Evolutionary conservation across 2,888 invertebrate species (phyloP).

Genomic region (Stomorhina lunata): DNA sequence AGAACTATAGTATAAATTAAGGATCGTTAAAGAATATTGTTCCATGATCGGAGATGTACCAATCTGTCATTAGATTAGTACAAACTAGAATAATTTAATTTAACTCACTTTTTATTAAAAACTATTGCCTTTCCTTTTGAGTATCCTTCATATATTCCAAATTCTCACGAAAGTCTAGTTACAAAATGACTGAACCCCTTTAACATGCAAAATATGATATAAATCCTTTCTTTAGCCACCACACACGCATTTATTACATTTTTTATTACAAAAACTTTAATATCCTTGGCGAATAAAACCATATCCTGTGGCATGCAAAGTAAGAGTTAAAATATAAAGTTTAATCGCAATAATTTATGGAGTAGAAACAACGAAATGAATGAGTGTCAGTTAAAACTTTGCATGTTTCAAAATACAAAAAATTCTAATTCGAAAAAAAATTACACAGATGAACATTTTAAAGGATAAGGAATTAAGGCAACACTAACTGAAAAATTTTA

Average conservation of each 20-base stretch:
- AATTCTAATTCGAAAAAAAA: constrained; percentile 39
- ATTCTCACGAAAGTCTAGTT: too few relatives aligned
- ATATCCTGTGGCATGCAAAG: constrained; percentile 47
- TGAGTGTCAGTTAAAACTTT: constrained; percentile 63
- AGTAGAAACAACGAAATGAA: constrained; percentile 38
- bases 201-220: constrained; percentile 5
- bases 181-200: too few relatives aligned
- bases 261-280: background rate
- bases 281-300: background rate
- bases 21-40: too few relatives aligned
- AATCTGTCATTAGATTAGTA: too few relatives aligned
- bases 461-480: constrained; percentile 58
- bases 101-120: too few relatives aligned
- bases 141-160: too few relatives aligned
- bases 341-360: constrained; percentile 63
- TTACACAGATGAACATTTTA: constrained; percentile 68
- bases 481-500: constrained; percentile 41
- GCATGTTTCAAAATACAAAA: constrained; percentile 74
- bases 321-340: constrained; percentile 13
- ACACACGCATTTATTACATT: constrained; percentile 24
- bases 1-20: too few relatives aligned
- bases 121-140: too few relatives aligned
- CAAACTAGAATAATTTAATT: too few relatives aligned
- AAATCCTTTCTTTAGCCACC: constrained; percentile 19
- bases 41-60: too few relatives aligned